Base-by-base conservation (phyloP, 1,140 invertebrate genomes). In the Drosophila obscura region DNA sequence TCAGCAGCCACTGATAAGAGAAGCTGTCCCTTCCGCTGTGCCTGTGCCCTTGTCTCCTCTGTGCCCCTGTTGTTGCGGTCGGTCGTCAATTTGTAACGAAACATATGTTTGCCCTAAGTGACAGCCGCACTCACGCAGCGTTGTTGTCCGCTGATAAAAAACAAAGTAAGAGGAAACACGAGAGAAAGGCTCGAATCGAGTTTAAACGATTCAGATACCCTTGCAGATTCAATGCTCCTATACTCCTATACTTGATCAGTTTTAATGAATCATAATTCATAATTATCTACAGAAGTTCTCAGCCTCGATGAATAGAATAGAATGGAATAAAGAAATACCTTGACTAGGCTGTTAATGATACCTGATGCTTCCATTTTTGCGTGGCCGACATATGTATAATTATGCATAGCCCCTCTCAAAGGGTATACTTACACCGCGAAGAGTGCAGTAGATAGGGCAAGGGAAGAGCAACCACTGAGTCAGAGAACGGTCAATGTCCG, bases 101-200 rank as follows among this genome's bases (percentile, higher is more conserved):
- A 87, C 82, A 87, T 87, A 87, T 87, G 82, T 87, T 82, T 87
- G 75, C 83, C 67, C 46, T 77, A 87, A 87, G 83, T 87, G 82
- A 82, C 82, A 87, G 82, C 28, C 74, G 78, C 82, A 85, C 82
- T 85, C 82, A 87, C 52, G 82, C 71, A 62, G 69, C 46, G 53
- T 60, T 52, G 60, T 55, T 58, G 73, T 76, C 60, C 46, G 41
- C 81, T 80, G 81, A 84, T 84, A 84, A 84, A 61, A 31, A 16
- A 22, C 31, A 43, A 64, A 49, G 39, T 44, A 5, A 41, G 51
- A 26, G 22, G 35, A 22, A 43, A 8, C 19, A 24, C n/a, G 35
- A 46, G 11, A 2, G 35, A 13, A 39, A 39, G 11, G 4, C 35
- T 39, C 4, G 11, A 11, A 39, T 39, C 4, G 11, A 13, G 11